Evolutionary conservation across 2,113 vertebrate species (phyloP), one percentile per base, ranked within the genome.

Genomic region (Serinus canaria): DNA sequence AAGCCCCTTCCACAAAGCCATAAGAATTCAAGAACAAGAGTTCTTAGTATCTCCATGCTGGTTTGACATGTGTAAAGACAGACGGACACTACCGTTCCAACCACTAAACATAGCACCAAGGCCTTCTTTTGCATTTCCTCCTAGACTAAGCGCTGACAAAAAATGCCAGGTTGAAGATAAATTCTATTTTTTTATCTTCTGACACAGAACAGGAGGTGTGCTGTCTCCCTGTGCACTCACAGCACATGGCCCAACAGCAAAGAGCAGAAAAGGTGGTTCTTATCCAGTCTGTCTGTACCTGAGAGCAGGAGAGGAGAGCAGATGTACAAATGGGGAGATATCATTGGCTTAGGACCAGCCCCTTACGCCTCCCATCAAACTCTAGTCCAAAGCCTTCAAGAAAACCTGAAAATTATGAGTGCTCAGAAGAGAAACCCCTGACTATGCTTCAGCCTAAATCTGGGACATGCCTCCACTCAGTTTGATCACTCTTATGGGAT

Each of bases 401-500:
- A 58, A 82, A 75, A 72, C 21, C 33, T 39, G 24, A 66, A 87
- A 91, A 87, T 90, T 73, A 92, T 11, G 43, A 90, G 56, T 86
- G 82, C 70, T 94, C 20, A 2, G 52, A 87, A 67, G 41, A 92
- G 70, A 88, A 93, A 80, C 15, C 22, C 67, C 53, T 88, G 89
- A 68, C 91, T 68, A 44, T 75, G 63, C 85, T 28, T 24, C 30
- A 70, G 43, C 53, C 85, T 93, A 92, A 95, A 96, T 92, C 33
- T 87, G 69, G 66, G 85, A 37, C 64, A 80, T 84, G 87, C 84
- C 92, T 92, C 62, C 44, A 62, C 62, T 85, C 13, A 3, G 86
- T 92, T 93, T 84, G 80, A 96, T 96, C 90, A 76, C 60, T 72
- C 89, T 76, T 90, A 64, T 9, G 58, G 68, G 77, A 95, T 69